A percentile compares a stretch with the other conserved stretches of the same genome.
Evolutionary conservation across 2,888 invertebrate genomes (phyloP).

Genomic region (Trichopoda pennipes): DNA sequence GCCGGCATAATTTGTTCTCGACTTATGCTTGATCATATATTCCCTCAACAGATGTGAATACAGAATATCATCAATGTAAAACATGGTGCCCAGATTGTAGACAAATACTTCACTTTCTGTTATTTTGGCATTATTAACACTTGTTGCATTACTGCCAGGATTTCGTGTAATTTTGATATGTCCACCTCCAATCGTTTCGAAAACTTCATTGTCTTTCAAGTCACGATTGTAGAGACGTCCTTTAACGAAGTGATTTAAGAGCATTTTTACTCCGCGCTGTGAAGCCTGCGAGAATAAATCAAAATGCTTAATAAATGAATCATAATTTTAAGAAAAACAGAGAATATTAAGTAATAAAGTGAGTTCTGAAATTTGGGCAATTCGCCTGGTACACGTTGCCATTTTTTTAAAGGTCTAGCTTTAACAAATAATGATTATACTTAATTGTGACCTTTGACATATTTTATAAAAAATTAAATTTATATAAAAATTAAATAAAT

Average conservation of each 20-base stretch:
- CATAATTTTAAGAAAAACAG: too few relatives aligned
- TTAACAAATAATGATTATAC: too few relatives aligned
- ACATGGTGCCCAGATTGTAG: constrained; percentile 85
- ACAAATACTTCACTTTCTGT: constrained; percentile 85
- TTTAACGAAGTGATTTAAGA: constrained; percentile 84
- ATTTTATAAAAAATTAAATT: too few relatives aligned
- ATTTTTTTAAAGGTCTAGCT: too few relatives aligned
- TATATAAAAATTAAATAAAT: too few relatives aligned
- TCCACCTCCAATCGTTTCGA: constrained; percentile 83
- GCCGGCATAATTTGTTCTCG: constrained; percentile 74
- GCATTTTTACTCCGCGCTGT: constrained; percentile 83
- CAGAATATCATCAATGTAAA: constrained; percentile 84
- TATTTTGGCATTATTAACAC: constrained; percentile 83
- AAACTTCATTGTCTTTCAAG: constrained; percentile 82
- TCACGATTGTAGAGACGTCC: constrained; percentile 84
- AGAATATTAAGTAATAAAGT: too few relatives aligned
- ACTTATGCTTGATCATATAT: constrained; percentile 75
- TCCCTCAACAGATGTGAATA: constrained; percentile 81
- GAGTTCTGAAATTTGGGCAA: too few relatives aligned
- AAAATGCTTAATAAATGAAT: background rate
- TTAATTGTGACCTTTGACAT: too few relatives aligned
- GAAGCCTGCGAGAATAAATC: constrained; percentile 81
- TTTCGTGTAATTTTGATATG: constrained; percentile 82
- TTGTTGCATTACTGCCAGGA: constrained; percentile 81
- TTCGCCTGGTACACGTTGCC: too few relatives aligned